These are phyloP conservation scores for Mactra quadrangularis DNA, from an alignment of 1,140 invertebrate species.

Conservation along the genomic window DNA sequence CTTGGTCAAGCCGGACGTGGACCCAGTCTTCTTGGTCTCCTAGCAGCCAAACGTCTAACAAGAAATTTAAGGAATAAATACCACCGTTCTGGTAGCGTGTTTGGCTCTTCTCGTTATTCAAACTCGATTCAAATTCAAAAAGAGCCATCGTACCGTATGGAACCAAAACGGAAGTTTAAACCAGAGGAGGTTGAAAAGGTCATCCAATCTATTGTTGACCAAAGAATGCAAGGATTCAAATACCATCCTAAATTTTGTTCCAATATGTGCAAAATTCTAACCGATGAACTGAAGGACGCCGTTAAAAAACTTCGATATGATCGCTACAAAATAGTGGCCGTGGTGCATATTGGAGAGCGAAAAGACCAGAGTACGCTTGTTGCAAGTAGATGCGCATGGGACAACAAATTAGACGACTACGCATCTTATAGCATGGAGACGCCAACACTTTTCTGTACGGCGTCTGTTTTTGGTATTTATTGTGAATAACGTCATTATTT, in stretches of 20 bases:
- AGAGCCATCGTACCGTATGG: slow-evolving; percentile 75
- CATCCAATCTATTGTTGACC: slow-evolving; percentile 65
- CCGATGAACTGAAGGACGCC: slow-evolving; percentile 75
- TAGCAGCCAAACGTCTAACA: slow-evolving; percentile 72
- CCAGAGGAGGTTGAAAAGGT: slow-evolving; percentile 55
- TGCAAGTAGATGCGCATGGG: slow-evolving; percentile 78
- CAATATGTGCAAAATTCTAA: slow-evolving; percentile 71
- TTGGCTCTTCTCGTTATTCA: slow-evolving; percentile 41
- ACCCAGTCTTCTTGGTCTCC: slow-evolving; percentile 70
- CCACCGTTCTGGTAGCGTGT: slow-evolving; percentile 28
- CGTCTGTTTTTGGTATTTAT: slow-evolving; percentile 74
- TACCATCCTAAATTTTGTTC: slow-evolving; percentile 72
- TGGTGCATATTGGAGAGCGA: slow-evolving; percentile 76
- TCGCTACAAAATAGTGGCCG: slow-evolving; percentile 78
- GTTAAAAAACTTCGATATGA: slow-evolving; percentile 77
- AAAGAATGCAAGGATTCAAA: slow-evolving; percentile 64
- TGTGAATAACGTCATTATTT: neutral
- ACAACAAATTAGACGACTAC: slow-evolving; percentile 76
- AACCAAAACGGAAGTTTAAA: slow-evolving; percentile 70
- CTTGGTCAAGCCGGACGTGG: slow-evolving; percentile 56
- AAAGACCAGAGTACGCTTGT: slow-evolving; percentile 71
- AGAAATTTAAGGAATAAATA: slow-evolving; percentile 65
- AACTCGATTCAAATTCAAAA: slow-evolving; percentile 41
- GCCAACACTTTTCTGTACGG: slow-evolving; percentile 73
- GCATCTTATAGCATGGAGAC: slow-evolving; percentile 76